phyloP scores from a whole-genome alignment of 2,113 vertebrate genomes.

The Leptodactylus fuscus region DNA sequence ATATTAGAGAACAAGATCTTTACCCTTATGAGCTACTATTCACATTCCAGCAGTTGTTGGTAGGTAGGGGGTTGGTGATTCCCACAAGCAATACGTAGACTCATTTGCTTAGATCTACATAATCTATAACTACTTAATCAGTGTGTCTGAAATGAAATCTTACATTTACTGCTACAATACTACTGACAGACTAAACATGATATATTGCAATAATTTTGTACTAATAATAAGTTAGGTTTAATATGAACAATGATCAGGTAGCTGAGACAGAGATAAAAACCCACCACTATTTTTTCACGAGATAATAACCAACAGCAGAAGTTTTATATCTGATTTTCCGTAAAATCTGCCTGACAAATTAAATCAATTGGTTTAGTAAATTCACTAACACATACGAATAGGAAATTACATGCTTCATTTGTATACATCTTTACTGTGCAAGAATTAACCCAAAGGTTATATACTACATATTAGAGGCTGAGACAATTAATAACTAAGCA shows the following conservation, averaged over 20 bases:
- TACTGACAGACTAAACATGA: no score
- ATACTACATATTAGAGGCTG: not conserved
- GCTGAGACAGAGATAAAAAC: not conserved
- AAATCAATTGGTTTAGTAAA: slow-evolving; percentile 21
- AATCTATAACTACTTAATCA: no score
- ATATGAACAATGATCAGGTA: not conserved
- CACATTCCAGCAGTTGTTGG: no score
- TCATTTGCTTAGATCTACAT: no score
- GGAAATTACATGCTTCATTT: slow-evolving; percentile 31
- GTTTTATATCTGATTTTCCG: not conserved
- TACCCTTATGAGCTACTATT: no score
- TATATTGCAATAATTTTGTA: not conserved
- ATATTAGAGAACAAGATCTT: no score
- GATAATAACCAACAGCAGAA: not conserved
- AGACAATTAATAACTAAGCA: not conserved
- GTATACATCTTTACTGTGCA: not conserved
- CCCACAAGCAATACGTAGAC: no score
- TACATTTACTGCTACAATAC: no score
- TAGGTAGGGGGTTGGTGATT: no score
- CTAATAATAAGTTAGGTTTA: not conserved
- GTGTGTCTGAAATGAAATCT: no score
- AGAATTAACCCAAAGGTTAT: slow-evolving; percentile 10
- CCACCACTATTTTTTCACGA: not conserved
- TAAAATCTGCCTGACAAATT: slow-evolving; percentile 21
- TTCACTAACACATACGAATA: not conserved